Conservation (phyloP, 2,797 vertebrate genomes). For the Leptatherina wallacei region DNA sequence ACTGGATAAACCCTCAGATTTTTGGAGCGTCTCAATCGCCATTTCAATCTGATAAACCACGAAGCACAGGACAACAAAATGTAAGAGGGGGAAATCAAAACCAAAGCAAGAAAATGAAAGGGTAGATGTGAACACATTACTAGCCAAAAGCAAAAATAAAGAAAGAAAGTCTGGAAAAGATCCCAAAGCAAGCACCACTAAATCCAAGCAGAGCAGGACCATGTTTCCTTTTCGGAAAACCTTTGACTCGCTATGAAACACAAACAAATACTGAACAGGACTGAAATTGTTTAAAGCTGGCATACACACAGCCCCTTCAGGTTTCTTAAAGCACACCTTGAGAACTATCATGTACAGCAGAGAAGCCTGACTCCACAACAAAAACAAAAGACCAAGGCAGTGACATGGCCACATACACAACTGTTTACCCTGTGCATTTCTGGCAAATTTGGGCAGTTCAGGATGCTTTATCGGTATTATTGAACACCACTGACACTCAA, state of each 20-base stretch:
- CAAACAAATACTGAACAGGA: neutral
- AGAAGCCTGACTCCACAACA: conserved; percentile 1
- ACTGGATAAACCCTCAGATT: conserved; percentile 98
- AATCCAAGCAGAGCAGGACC: conserved; percentile 71
- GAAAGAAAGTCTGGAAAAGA: conserved; percentile 50
- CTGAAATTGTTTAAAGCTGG: neutral
- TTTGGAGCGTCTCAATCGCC: conserved; percentile 99
- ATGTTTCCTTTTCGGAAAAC: conserved; percentile 1
- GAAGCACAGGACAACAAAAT: conserved; percentile 87
- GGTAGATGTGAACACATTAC: conserved; percentile 63
- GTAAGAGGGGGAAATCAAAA: conserved; percentile 82
- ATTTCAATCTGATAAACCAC: conserved; percentile 97
- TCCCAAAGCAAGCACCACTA: conserved; percentile 77
- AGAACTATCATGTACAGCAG: conserved; percentile 2
- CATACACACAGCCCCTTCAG: neutral
- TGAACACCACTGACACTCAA: neutral
- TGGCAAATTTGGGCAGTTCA: conserved; percentile 4
- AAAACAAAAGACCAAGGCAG: neutral
- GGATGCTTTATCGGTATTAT: neutral
- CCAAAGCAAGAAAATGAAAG: conserved; percentile 83
- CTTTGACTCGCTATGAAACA: neutral
- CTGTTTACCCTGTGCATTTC: neutral
- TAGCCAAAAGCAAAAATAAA: conserved; percentile 65
- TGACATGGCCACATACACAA: neutral
- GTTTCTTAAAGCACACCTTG: conserved; percentile 10